These are phyloP conservation scores for Acipenser transmontanus DNA, from an alignment of 2,797 vertebrate species.

Conservation along the genomic window DNA sequence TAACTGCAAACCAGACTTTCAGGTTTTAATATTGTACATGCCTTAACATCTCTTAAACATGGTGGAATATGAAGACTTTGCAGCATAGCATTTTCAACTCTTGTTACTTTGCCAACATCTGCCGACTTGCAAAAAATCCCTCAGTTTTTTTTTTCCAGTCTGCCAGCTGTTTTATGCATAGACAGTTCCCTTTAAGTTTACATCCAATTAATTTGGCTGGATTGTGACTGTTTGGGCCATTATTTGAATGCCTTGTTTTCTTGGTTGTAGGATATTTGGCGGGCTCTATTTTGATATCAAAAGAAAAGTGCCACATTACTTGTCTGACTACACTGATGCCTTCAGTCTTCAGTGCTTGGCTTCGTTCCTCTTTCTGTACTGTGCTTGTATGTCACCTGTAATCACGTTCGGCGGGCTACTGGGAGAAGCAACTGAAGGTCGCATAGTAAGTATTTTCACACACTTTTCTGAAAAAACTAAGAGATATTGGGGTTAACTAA, in stretches of 20 bases:
- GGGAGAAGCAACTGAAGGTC: conserved; percentile 96
- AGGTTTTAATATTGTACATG: no score
- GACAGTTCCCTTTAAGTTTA: not conserved
- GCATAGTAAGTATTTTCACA: conserved; percentile 74
- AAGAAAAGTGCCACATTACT: conserved; percentile 85
- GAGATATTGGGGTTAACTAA: no score
- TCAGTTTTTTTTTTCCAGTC: not conserved
- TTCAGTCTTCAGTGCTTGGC: conserved; percentile 92
- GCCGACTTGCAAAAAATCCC: no score
- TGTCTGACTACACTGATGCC: conserved; percentile 91
- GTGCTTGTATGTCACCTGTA: conserved; percentile 98
- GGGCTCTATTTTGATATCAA: conserved; percentile 88
- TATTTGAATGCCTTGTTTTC: conserved; percentile 18
- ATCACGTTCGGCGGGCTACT: conserved; percentile 97
- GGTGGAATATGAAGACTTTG: no score
- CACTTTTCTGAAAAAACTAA: no score
- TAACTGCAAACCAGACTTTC: no score
- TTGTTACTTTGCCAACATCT: no score
- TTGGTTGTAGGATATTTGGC: conserved; percentile 77
- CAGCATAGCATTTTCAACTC: no score
- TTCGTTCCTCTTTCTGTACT: conserved; percentile 97
- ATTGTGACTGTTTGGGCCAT: not conserved
- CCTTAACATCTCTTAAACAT: no score
- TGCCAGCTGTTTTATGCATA: not conserved
- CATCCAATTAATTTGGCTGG: not conserved